Evolutionary conservation across 2,113 vertebrate species (phyloP), one percentile per base, ranked within the genome.

Genomic region (Oncorhynchus gorbuscha): DNA sequence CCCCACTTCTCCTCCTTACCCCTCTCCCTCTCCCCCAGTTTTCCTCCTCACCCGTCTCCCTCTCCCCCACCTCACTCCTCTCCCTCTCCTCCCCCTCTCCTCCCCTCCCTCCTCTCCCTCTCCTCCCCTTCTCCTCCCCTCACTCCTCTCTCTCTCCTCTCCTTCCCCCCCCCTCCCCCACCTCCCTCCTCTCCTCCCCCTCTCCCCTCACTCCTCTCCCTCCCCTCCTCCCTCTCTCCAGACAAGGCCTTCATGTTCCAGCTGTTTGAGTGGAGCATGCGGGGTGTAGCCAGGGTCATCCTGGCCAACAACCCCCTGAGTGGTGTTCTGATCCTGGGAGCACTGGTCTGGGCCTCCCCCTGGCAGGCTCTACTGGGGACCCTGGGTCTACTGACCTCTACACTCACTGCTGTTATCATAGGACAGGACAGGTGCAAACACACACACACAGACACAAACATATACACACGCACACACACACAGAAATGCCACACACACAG

Each of bases 291-390:
- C 65, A 80, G 87, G 68, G 92, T 94, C 79, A 93, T 90, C 74
- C 81, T 93, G 72, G 90, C 90, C 67, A 93, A 93, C 85, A 94
- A 93, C 84, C 93, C 93, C 0, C 73, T 93, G 80, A 92, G 91
- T 61, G 93, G 94, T 4, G 88, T 76, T 71, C 81, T 94, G 81
- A 91, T 93, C 74, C 75, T 94, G 81, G 71, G 72, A 5, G 90
- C 92, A 1, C 77, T 94, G 76, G 82, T 48, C 80, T 86, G 92
- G 88, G 78, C 81, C 20, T 93, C 90, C 81, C 93, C 90, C 79
- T 94, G 93, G 92, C 89, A 91, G 74, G 76, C 85, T 65, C 81
- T 93, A 70, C 84, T 94, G 78, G 93, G 91, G 73, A 87, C 85
- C 6, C 58, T 92, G 55, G 94, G 93, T 1, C 75, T 91, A 1